phyloP scores from a whole-genome alignment of 2,797 vertebrate species.

The Tokudaia muenninki region DNA sequence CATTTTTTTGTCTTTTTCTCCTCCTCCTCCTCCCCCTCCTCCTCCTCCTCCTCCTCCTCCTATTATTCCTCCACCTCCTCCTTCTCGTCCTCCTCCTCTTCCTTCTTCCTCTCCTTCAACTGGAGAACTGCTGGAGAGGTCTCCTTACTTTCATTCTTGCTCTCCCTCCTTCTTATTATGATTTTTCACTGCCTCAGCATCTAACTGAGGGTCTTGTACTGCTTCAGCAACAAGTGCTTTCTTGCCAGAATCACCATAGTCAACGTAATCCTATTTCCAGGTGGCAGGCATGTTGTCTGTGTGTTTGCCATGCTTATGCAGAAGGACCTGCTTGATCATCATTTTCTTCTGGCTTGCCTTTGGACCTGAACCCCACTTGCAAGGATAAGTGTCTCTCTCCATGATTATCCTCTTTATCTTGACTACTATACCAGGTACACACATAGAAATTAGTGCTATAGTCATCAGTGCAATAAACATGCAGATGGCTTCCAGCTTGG shows the following conservation, averaged over 20 bases:
- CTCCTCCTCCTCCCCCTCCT: no score
- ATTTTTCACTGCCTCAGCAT: conserved; percentile 34
- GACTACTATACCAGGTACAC: conserved; percentile 96
- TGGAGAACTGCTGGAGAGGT: conserved; percentile 50
- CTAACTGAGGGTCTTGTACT: not conserved
- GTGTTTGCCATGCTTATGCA: conserved; percentile 95
- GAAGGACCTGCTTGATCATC: conserved; percentile 96
- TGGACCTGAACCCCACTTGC: conserved; percentile 98
- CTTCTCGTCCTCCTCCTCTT: not conserved
- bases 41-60: no score
- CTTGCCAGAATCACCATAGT: conserved; percentile 89
- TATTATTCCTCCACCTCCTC: no score
- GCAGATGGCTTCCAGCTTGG: conserved; percentile 97
- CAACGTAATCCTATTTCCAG: conserved; percentile 93
- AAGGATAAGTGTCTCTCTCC: conserved; percentile 97
- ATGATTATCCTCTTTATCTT: conserved; percentile 99
- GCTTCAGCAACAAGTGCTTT: conserved; percentile 48
- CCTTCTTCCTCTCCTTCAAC: not conserved
- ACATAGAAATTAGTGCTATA: conserved; percentile 97
- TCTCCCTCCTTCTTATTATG: conserved; percentile 82
- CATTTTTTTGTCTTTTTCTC: no score
- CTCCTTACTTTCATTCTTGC: conserved; percentile 83
- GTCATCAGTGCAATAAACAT: conserved; percentile 97
- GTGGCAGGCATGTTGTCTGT: conserved; percentile 92
- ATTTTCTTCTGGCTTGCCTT: conserved; percentile 97